Conservation (phyloP, 2,797 vertebrate species). For the Apogon talboti region DNA sequence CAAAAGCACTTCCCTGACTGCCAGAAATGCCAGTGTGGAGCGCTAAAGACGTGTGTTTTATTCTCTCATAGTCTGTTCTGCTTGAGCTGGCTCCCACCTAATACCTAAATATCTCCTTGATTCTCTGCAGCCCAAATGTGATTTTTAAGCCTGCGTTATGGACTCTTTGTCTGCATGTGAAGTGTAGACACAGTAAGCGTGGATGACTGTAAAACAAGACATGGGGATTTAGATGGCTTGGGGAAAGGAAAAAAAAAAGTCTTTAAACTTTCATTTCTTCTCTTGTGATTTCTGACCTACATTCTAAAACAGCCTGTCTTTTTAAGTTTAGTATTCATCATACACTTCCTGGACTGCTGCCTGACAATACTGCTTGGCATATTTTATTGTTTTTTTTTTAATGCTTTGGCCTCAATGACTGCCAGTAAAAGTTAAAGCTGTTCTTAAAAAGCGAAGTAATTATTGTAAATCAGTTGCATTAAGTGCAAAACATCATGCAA, state of each 20-base stretch:
- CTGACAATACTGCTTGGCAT: conserved; percentile 9
- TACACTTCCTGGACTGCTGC: neutral
- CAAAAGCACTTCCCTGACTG: conserved; percentile 8
- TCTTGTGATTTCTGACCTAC: conserved; percentile 58
- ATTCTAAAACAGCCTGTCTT: conserved; percentile 35
- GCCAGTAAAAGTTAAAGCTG: neutral
- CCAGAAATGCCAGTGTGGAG: conserved; percentile 3
- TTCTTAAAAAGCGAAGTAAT: neutral
- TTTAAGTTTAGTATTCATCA: conserved; percentile 29
- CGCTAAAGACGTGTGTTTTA: conserved; percentile 1
- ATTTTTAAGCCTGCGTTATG: conserved; percentile 12
- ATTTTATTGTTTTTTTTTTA: neutral
- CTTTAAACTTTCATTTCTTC: conserved; percentile 43
- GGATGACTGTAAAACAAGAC: conserved; percentile 33
- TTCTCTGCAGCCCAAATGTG: neutral
- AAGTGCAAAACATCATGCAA: too few species aligned
- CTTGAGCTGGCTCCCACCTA: conserved; percentile 2
- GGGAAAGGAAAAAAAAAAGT: conserved; percentile 26
- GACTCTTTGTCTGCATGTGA: conserved; percentile 4
- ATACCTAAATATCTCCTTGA: conserved; percentile 7
- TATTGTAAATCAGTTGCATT: too few species aligned
- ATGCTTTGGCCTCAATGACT: neutral
- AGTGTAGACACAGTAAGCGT: conserved; percentile 26
- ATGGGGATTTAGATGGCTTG: conserved; percentile 17
- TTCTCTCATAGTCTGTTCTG: conserved; percentile 3